Conservation (phyloP, 1,140 invertebrate genomes). For the Ruditapes philippinarum region DNA sequence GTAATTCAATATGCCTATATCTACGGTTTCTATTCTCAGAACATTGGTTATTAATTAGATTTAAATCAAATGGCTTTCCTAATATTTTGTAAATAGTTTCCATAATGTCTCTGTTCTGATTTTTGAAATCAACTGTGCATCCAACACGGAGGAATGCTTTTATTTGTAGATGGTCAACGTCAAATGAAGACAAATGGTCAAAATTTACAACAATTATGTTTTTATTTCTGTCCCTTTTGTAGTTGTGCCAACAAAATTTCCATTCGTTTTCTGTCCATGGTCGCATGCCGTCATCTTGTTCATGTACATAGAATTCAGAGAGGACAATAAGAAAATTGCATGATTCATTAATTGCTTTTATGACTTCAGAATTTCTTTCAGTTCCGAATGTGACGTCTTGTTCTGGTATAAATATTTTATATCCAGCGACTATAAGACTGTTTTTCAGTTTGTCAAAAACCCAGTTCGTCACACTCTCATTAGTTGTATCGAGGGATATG, state of each 20-base stretch:
- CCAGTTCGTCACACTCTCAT: conserved; percentile 2
- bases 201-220: conserved; percentile 42
- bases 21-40: too few relatives aligned
- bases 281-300: neutral
- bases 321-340: conserved; percentile 24
- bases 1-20: too few relatives aligned
- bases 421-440: neutral
- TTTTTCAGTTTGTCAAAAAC: neutral
- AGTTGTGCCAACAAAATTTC: conserved; percentile 28
- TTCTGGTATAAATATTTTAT: conserved; percentile 21
- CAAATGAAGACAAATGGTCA: conserved; percentile 17
- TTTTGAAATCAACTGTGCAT: neutral
- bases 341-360: neutral
- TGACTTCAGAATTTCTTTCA: neutral
- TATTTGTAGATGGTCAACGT: neutral
- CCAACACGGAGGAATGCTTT: conserved; percentile 46
- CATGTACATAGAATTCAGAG: neutral
- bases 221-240: neutral
- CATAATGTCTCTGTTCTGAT: neutral
- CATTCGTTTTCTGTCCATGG: conserved; percentile 33
- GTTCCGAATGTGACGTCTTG: conserved; percentile 20
- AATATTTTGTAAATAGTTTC: neutral
- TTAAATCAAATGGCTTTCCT: neutral
- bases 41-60: too few relatives aligned
- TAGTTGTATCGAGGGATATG: conserved; percentile 16